phyloP scores from a whole-genome alignment of 2,113 vertebrate genomes.

The Ornithorhynchus anatinus region DNA sequence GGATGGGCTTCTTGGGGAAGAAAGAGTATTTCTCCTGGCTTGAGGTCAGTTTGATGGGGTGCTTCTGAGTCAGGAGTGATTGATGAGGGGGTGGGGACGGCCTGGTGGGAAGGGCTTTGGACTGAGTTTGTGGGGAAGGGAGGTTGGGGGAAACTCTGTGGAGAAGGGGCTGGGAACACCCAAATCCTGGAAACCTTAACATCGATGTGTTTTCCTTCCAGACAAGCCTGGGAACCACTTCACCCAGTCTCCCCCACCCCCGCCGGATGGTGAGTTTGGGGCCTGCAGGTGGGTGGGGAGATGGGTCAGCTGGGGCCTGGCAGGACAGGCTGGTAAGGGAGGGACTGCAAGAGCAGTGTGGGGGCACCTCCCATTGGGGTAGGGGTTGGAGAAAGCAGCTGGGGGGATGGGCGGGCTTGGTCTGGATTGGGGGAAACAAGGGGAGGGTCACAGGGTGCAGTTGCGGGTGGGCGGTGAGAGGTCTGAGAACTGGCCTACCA shows the following conservation, averaged over 20 bases:
- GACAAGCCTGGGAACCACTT: conserved; percentile 92
- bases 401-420: background rate
- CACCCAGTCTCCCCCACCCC: conserved; percentile 70
- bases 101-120: background rate
- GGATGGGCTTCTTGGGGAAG: no score
- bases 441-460: background rate
- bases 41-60: no score
- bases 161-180: background rate
- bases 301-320: accelerated
- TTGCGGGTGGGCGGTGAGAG: background rate
- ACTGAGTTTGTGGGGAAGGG: background rate
- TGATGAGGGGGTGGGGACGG: no score
- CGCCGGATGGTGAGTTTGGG: conserved; percentile 87
- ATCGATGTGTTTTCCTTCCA: conserved; percentile 61
- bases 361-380: background rate
- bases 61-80: no score
- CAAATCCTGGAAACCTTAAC: background rate
- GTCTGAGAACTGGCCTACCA: background rate
- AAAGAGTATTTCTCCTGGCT: no score
- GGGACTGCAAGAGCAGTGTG: background rate
- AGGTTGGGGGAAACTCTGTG: accelerated
- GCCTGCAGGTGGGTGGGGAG: background rate
- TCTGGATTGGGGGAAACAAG: no score
- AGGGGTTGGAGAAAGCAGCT: background rate
- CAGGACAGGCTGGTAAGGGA: background rate